phyloP scores from a whole-genome alignment of 2,113 vertebrate species.

The Potamarius usumacintae region DNA sequence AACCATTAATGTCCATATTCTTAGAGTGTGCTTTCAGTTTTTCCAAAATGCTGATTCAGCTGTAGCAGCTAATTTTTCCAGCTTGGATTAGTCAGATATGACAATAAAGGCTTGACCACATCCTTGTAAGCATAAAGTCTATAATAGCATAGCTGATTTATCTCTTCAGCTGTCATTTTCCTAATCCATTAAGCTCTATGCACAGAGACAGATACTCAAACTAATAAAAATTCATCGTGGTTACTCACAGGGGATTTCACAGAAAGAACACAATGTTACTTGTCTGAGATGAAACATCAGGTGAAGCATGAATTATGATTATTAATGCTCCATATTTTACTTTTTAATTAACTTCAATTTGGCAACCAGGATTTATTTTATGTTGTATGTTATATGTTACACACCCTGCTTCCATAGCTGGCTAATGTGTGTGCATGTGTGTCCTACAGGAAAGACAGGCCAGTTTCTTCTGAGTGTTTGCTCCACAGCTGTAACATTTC shows the following conservation, averaged over 20 bases:
- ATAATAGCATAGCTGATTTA: conserved; percentile 12
- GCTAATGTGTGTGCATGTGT: neutral
- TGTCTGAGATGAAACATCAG: neutral
- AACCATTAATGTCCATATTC: conserved; percentile 1
- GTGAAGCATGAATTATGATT: neutral
- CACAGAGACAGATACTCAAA: conserved; percentile 24
- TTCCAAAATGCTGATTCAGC: conserved; percentile 35
- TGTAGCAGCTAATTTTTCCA: conserved; percentile 1
- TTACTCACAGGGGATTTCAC: neutral
- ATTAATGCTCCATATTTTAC: neutral
- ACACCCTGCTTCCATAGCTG: conserved; percentile 25
- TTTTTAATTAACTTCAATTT: neutral
- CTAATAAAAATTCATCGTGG: conserved; percentile 29
- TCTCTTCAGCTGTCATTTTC: conserved; percentile 13
- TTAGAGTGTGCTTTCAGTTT: conserved; percentile 16
- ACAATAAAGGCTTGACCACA: conserved; percentile 37
- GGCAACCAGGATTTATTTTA: neutral
- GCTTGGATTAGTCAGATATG: conserved; percentile 22
- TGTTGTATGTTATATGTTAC: neutral
- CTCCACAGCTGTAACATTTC: conserved; percentile 68
- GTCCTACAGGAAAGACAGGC: conserved; percentile 64
- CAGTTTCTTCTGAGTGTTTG: conserved; percentile 62
- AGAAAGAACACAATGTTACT: neutral
- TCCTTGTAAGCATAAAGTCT: conserved; percentile 42
- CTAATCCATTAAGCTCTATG: conserved; percentile 39